Conservation (phyloP, 23 tunicate genomes). For the Trididemnum clinides region DNA sequence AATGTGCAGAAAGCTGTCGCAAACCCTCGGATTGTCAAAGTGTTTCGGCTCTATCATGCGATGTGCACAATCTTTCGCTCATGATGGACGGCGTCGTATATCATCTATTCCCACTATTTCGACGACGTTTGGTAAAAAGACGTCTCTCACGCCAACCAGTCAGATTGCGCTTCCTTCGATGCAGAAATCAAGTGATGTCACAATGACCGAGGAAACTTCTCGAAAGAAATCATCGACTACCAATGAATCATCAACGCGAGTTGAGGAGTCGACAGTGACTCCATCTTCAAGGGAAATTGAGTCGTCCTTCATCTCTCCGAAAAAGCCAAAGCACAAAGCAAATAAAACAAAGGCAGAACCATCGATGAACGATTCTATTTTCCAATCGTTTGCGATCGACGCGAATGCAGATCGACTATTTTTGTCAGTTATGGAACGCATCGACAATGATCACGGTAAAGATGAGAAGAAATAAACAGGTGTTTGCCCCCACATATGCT, state of each 20-base stretch:
- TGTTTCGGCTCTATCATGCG: slow-evolving; percentile 16
- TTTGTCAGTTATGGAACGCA: slow-evolving; percentile 79
- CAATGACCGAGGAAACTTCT: neutral
- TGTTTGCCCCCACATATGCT: no score
- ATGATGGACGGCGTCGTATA: slow-evolving; percentile 55
- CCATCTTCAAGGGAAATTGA: no score
- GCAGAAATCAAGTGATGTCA: neutral
- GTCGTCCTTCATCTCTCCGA: neutral
- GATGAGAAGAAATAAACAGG: no score
- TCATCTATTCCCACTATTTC: slow-evolving; percentile 37
- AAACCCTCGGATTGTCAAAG: neutral
- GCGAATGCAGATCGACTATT: slow-evolving; percentile 75
- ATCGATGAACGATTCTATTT: slow-evolving; percentile 52
- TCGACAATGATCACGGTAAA: slow-evolving; percentile 75
- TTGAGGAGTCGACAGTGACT: no score
- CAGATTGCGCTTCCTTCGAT: neutral
- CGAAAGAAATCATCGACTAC: neutral
- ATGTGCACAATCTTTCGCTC: slow-evolving; percentile 50
- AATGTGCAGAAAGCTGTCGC: slow-evolving; percentile 19
- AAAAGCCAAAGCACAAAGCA: neutral
- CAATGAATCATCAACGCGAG: neutral
- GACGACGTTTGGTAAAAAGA: neutral
- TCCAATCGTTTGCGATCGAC: slow-evolving; percentile 81
- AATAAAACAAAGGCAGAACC: neutral
- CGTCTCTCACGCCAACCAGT: neutral